Evolutionary conservation across 2,888 invertebrate genomes (phyloP), one percentile per base, ranked within the genome.

Genomic region (Apamea sordens): DNA sequence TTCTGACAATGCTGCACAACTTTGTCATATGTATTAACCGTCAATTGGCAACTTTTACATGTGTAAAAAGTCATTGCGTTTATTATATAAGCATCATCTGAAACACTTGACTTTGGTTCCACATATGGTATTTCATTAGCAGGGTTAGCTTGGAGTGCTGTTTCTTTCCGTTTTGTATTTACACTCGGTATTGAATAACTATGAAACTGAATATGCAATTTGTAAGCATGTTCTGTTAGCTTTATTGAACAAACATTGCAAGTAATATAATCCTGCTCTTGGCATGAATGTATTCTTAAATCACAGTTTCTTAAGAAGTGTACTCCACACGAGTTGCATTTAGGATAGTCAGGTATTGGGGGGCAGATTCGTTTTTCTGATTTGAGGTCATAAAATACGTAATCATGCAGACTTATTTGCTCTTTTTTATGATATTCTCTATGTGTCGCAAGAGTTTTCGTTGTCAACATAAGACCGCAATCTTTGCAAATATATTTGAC

Each of bases 1-100:
- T 89, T 87, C 73, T 95, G 95, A 85, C 95, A 95, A 90, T 96
- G 96, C 81, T 93, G 91, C 61, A 96, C 89, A 53, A 93, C 93
- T 87, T 92, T 91, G 84, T 95, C 95, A 85, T 95, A 96, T 21
- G 88, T 86, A 82, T 92, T 89, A 68, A 95, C 81, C 79, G 92
- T 89, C 77, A 93, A 72, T 64, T 86, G 80, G 87, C 95, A 96
- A 85, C 87, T 91, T 82, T 90, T 91, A 88, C 96, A 96, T 56
- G 84, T 90, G 83, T 92, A 95, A 44, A 92, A 73, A 70, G 89
- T 73, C 59, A 44, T 64, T 65, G 47, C 13, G 15, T 82, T 63
- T 56, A 47, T 53, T 32, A 63, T 36, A 65, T 53, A 68, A 21
- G 53, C 53, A 50, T 73, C 44, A 68, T 79, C 64, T 73, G 65